Evolutionary conservation across 2,888 invertebrate genomes (phyloP).

Genomic region (Elegia similella): DNA sequence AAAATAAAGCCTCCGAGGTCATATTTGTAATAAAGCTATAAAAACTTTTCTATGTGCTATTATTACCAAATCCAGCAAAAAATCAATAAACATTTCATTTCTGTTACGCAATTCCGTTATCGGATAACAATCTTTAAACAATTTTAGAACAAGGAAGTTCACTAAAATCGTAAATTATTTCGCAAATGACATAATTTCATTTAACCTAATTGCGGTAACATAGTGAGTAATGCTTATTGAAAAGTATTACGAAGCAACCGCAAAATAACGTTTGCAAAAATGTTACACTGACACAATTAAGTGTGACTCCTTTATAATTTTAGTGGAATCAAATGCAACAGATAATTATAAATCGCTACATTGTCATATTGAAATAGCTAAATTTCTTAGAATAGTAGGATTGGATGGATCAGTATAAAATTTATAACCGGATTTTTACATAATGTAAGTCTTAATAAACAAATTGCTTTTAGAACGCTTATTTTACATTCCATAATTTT

Average conservation of each 20-base stretch:
- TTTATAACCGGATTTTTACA: too few relatives aligned
- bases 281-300: background rate
- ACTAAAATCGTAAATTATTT: background rate
- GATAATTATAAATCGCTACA: background rate
- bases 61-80: background rate
- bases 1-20: background rate
- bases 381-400: too few relatives aligned
- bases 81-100: background rate
- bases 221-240: background rate
- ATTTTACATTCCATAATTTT: too few relatives aligned
- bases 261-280: background rate
- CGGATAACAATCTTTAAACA: background rate
- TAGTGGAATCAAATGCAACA: background rate
- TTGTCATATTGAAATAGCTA: too few relatives aligned
- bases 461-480: too few relatives aligned
- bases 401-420: too few relatives aligned
- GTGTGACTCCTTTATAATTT: background rate
- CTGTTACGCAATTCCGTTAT: background rate
- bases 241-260: background rate
- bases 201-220: background rate
- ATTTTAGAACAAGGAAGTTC: background rate
- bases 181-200: background rate
- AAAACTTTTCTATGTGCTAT: background rate
- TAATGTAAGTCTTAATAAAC: too few relatives aligned
- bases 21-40: background rate